Percentiles rank a stretch among this genome's conserved stretches.
Evolutionary conservation across 2,888 invertebrate species (phyloP).

Genomic region (Suillia variegata): DNA sequence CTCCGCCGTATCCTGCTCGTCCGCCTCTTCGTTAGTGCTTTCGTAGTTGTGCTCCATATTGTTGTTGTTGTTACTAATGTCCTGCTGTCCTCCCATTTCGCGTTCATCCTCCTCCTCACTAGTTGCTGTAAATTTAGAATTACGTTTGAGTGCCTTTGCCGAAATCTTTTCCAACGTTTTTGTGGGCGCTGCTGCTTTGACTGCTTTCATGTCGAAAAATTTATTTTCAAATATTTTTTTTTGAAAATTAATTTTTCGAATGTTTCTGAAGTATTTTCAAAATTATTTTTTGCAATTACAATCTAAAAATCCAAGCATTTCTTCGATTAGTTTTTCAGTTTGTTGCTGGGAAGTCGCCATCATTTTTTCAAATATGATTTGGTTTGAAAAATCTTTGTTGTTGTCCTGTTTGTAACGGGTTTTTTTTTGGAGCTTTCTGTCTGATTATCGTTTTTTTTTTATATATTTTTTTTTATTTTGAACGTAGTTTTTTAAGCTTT

Average conservation of each 20-base stretch:
- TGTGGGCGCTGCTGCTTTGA: neutral
- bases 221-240: too few species aligned
- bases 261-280: neutral
- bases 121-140: conserved; percentile 28
- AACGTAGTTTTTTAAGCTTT: too few species aligned
- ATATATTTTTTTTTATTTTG: neutral
- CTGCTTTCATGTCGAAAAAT: too few species aligned
- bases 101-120: conserved; percentile 18
- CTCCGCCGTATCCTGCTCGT: conserved; percentile 7
- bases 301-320: conserved; percentile 41
- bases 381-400: too few species aligned
- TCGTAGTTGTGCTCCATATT: conserved; percentile 27
- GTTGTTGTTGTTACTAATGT: neutral
- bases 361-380: neutral
- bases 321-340: conserved; percentile 37
- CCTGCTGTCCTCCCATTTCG: neutral
- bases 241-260: too few species aligned
- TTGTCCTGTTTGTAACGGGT: conserved; percentile 23
- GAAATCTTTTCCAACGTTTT: neutral
- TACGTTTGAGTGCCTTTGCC: neutral
- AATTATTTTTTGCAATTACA: conserved; percentile 26
- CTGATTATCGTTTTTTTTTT: neutral
- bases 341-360: too few species aligned
- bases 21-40: conserved; percentile 8
- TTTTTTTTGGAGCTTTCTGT: conserved; percentile 17